These are phyloP conservation scores for Clarias gariepinus DNA, from an alignment of 2,113 vertebrate species.

Conservation along the genomic window DNA sequence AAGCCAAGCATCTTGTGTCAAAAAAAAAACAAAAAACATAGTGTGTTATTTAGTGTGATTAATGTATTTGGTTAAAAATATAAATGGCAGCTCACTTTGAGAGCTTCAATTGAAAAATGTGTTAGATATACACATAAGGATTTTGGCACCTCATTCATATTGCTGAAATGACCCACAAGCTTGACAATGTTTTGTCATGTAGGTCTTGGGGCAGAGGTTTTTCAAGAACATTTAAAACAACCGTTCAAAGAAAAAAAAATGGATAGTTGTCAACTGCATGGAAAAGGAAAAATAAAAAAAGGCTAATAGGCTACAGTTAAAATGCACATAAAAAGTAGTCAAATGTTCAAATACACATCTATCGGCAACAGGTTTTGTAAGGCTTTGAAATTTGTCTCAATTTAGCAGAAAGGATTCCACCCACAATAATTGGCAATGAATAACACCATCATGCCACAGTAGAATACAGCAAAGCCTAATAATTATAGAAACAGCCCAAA, in stretches of 20 bases:
- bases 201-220: not conserved
- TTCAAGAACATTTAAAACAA: not conserved
- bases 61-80: not conserved
- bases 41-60: not conserved
- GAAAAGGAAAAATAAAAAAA: not conserved
- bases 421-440: not conserved
- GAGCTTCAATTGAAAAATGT: not conserved
- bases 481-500: not conserved
- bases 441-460: not conserved
- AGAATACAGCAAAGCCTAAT: not conserved
- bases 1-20: conserved; percentile 47
- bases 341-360: not conserved
- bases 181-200: not conserved
- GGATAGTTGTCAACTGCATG: not conserved
- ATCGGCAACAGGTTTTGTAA: not conserved
- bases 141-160: not conserved
- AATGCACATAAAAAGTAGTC: not conserved
- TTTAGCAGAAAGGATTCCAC: not conserved
- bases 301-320: not conserved
- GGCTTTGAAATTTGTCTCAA: not conserved
- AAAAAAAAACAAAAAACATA: not conserved
- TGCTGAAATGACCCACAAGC: not conserved
- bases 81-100: not conserved
- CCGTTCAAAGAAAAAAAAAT: not conserved
- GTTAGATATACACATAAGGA: not conserved